Evolutionary conservation across 2,888 invertebrate genomes (phyloP).

Genomic region (Drosophila subsilvestris): DNA sequence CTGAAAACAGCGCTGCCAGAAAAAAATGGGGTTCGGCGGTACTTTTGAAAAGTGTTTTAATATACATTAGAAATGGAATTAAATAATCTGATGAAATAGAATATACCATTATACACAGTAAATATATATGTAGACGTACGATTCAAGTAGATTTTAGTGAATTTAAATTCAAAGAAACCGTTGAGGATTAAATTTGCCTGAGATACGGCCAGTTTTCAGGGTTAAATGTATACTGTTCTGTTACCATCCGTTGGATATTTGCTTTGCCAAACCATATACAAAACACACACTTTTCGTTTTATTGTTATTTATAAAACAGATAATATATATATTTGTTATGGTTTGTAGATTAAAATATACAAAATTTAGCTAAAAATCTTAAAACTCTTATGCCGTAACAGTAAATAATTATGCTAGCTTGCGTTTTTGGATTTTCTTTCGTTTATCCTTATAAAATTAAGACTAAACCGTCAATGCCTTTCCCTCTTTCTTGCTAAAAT

Average conservation of each 20-base stretch:
- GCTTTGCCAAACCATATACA: not conserved
- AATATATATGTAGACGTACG: too few relatives aligned
- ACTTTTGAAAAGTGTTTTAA: too few relatives aligned
- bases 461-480: constrained; percentile 36
- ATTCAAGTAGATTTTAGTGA: too few relatives aligned
- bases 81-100: not conserved
- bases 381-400: constrained; percentile 72
- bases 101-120: constrained; percentile 27
- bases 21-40: too few relatives aligned
- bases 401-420: constrained; percentile 72
- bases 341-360: constrained; percentile 76
- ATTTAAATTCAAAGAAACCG: not conserved
- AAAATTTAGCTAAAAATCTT: constrained; percentile 80
- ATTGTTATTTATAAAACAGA: constrained; percentile 77
- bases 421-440: constrained; percentile 31
- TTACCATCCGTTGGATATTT: not conserved
- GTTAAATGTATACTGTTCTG: not conserved
- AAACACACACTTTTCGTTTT: constrained; percentile 43
- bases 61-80: too few relatives aligned
- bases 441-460: constrained; percentile 42
- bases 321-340: constrained; percentile 66
- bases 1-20: too few relatives aligned
- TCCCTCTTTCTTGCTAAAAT: constrained; percentile 43
- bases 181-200: not conserved
- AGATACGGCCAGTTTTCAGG: not conserved